phyloP scores from a whole-genome alignment of 1,140 invertebrate species.

The Belonocnema kinseyi region DNA sequence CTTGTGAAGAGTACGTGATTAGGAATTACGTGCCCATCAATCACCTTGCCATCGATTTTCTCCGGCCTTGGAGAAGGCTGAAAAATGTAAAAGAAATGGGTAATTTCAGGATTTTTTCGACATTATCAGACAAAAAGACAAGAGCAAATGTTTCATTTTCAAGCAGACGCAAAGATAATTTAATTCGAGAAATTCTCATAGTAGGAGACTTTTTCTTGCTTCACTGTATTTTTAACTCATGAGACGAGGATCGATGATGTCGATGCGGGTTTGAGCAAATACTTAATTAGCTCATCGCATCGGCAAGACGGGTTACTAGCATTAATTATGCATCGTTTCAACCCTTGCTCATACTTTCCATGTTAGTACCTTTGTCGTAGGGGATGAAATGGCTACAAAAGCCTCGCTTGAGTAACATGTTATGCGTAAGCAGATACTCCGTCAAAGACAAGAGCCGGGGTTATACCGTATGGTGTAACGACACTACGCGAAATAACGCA shows the following conservation, averaged over 20 bases:
- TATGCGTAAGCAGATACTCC: conserved; percentile 34
- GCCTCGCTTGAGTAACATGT: conserved; percentile 34
- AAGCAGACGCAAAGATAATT: conserved; percentile 1
- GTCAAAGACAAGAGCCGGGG: conserved; percentile 38
- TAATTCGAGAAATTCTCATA: conserved; percentile 10
- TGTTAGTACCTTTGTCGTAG: conserved; percentile 35
- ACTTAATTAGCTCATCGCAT: conserved; percentile 54
- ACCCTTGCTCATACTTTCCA: conserved; percentile 36
- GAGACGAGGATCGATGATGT: not conserved
- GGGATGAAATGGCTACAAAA: conserved; percentile 38
- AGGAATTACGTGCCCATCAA: conserved; percentile 94
- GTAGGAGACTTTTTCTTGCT: conserved; percentile 1
- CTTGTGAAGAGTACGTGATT: conserved; percentile 90
- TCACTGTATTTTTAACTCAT: not conserved
- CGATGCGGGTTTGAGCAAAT: conserved; percentile 41
- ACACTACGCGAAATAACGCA: not conserved
- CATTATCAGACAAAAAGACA: not conserved
- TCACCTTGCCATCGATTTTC: conserved; percentile 87
- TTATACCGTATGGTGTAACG: conserved; percentile 16
- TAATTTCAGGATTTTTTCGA: conserved; percentile 26
- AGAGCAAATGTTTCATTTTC: conserved; percentile 4
- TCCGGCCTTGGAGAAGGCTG: conserved; percentile 81
- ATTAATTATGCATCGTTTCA: conserved; percentile 56
- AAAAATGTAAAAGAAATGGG: conserved; percentile 49
- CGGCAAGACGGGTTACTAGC: conserved; percentile 40